Evolutionary conservation across 2,113 vertebrate genomes (phyloP).

Genomic region (Vimba vimba): DNA sequence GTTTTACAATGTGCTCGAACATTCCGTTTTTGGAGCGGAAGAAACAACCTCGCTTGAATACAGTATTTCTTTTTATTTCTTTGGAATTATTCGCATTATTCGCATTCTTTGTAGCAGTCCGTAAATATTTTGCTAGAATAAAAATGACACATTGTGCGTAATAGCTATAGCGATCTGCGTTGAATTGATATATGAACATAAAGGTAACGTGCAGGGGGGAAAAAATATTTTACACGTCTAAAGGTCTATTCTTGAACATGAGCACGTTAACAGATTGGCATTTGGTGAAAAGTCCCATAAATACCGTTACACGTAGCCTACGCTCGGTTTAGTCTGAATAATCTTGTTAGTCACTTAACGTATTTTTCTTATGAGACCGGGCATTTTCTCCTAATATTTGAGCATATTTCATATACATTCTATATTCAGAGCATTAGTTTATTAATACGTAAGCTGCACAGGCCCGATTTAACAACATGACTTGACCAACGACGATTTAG

Average conservation of each 20-base stretch:
- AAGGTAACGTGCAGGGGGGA: not conserved
- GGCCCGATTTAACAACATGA: conserved; percentile 67
- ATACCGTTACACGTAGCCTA: conserved; percentile 55
- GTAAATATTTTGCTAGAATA: not conserved
- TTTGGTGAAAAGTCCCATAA: conserved; percentile 21
- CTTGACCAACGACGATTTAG: conserved; percentile 64
- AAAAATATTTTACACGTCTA: not conserved
- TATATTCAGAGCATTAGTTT: conserved; percentile 50
- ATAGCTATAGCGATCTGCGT: not conserved
- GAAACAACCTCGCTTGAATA: not conserved
- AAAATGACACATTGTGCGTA: not conserved
- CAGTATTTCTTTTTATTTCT: not conserved
- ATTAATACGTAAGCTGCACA: conserved; percentile 49
- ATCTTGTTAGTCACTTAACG: not conserved
- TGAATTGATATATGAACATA: not conserved
- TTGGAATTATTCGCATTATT: no score
- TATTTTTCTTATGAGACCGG: not conserved
- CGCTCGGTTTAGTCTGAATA: not conserved
- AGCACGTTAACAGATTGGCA: not conserved
- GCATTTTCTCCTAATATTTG: not conserved
- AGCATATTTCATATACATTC: not conserved
- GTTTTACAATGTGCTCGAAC: not conserved
- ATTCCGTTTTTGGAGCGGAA: not conserved
- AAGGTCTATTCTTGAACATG: not conserved
- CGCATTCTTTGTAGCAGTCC: not conserved